These are phyloP conservation scores for Cataglyphis albicans DNA, from an alignment of 2,888 invertebrate species.

Conservation along the genomic window DNA sequence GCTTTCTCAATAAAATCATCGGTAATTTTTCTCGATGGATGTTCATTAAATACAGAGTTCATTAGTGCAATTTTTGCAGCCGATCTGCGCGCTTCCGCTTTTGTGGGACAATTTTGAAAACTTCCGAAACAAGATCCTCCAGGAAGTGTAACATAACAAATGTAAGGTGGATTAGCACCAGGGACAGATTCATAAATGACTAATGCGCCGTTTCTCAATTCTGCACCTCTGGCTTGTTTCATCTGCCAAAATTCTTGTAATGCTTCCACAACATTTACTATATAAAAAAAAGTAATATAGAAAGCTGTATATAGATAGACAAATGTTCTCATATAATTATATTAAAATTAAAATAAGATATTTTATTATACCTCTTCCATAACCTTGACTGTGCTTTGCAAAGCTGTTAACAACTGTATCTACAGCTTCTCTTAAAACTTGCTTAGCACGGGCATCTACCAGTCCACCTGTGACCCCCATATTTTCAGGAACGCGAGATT, in stretches of 20 bases:
- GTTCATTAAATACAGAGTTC: constrained; percentile 99
- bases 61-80: constrained; percentile 98
- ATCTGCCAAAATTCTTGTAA: constrained; percentile 99
- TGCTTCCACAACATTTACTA: constrained; percentile 98
- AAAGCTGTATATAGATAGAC: not conserved
- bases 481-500: constrained; percentile 83
- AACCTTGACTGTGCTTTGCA: constrained; percentile 91
- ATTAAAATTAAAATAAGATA: not conserved
- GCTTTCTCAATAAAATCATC: constrained; percentile 98
- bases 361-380: constrained; percentile 88
- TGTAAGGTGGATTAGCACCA: constrained; percentile 95
- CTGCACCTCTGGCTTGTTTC: constrained; percentile 95
- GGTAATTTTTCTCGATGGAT: constrained; percentile 96
- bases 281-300: constrained; percentile 72
- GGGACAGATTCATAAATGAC: constrained; percentile 98
- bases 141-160: constrained; percentile 97
- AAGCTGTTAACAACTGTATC: constrained; percentile 92
- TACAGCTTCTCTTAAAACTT: constrained; percentile 90
- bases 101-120: constrained; percentile 97
- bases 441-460: constrained; percentile 88
- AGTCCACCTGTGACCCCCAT: constrained; percentile 85
- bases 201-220: constrained; percentile 94
- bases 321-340: not conserved
- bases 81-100: constrained; percentile 97
- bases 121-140: constrained; percentile 98